Conservation (phyloP, 2,888 invertebrate species). For the Pinctada fucata region DNA sequence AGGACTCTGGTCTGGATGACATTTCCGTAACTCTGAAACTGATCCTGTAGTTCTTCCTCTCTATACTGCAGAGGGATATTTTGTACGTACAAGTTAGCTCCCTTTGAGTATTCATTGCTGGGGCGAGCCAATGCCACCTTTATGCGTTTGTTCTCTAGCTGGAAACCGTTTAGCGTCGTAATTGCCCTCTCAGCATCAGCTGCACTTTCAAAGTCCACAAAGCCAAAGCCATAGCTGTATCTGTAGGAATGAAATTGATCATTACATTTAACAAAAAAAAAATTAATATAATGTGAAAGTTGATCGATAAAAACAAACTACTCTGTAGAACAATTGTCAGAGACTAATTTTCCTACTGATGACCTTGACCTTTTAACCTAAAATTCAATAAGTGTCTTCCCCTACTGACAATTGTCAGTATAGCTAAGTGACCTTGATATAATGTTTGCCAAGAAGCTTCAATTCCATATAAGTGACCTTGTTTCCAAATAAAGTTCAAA, state of each 20-base stretch:
- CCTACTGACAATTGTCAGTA: no score
- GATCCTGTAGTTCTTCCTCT: conserved; percentile 88
- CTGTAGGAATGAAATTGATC: conserved; percentile 81
- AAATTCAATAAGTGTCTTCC: no score
- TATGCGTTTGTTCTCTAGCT: conserved; percentile 92
- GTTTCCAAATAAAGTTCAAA: no score
- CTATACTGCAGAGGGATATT: conserved; percentile 84
- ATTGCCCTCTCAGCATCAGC: conserved; percentile 92
- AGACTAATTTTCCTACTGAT: no score
- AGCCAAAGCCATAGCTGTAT: conserved; percentile 97
- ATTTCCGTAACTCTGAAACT: conserved; percentile 91
- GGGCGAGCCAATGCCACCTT: conserved; percentile 96
- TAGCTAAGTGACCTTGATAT: no score
- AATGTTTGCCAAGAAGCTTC: no score
- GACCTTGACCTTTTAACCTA: no score
- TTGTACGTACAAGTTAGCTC: conserved; percentile 94
- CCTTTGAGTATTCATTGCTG: conserved; percentile 93
- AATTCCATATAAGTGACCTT: no score
- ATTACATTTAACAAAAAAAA: no score
- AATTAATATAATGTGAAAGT: no score
- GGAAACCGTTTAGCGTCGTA: conserved; percentile 89
- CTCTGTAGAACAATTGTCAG: no score
- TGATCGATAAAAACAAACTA: no score
- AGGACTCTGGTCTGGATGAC: conserved; percentile 95
- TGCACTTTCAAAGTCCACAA: conserved; percentile 91